phyloP scores from a whole-genome alignment of 2,113 vertebrate genomes.

The Eudyptes chrysolophus region DNA sequence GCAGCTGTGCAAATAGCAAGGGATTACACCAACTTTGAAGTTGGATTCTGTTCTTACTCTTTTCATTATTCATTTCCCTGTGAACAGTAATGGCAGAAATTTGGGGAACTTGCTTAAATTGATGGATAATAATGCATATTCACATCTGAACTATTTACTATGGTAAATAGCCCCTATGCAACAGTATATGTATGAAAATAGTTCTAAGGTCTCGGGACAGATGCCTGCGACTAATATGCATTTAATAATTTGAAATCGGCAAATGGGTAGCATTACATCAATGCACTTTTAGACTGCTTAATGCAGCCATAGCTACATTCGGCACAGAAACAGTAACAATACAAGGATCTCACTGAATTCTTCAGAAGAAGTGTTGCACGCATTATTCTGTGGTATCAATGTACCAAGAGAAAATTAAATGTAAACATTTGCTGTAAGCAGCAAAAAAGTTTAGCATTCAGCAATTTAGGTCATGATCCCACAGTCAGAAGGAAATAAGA shows the following conservation, averaged over 20 bases:
- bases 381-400: background rate
- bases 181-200: background rate
- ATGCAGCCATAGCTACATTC: background rate
- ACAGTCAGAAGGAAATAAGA: background rate
- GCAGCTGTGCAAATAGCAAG: constrained; percentile 57
- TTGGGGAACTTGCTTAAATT: background rate
- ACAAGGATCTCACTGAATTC: background rate
- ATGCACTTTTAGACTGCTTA: background rate
- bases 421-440: constrained; percentile 23
- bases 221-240: background rate
- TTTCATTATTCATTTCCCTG: constrained; percentile 29
- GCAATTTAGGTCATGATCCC: constrained; percentile 3
- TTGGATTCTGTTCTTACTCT: background rate
- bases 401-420: constrained; percentile 20
- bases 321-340: background rate
- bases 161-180: background rate
- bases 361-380: background rate
- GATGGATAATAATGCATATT: background rate
- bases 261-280: background rate
- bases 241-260: background rate
- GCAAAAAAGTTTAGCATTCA: background rate
- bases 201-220: background rate
- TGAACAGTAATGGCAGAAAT: constrained; percentile 13
- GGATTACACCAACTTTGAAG: constrained; percentile 49
- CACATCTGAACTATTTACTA: background rate